Base-by-base conservation (phyloP, 2,797 vertebrate species). In the Leptatherina wallacei region DNA sequence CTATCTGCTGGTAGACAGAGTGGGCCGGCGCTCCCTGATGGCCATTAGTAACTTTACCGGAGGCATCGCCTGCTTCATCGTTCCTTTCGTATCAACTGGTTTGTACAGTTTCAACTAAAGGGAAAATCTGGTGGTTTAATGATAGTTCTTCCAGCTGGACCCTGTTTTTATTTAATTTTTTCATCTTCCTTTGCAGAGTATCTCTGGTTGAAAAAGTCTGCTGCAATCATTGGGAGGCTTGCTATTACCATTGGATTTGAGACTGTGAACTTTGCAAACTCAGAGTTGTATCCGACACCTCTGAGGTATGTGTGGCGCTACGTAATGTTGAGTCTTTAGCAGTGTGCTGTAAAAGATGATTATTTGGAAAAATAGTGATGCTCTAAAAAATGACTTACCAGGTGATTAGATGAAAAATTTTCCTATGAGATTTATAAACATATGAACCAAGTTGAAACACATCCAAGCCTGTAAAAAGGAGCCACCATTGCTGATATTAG, bases 211-310 rank as follows among this genome's bases (percentile, higher is more conserved):
- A 81, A 65, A 65, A 85, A 79, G 71, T 33, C 29, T 0, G 11
- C 65, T 11, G 76, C 20, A 3, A 72, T 74, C 58, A 70, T 79
- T 0, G 61, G 81, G 54, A 83, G 78, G 42, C 40, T 81, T n/a
- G 75, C 73, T 40, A 36, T 90, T 38, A 77, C 84, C 13, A 61
- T 85, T 36, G 80, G 79, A 54, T 70, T 84, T 51, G 86, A 90
- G 75, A 90, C 84, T 1, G 64, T 91, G 56, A 88, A 77, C 61
- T 89, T 91, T 82, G 81, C 85, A 49, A 92, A 90, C 60, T 55
- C 81, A 22, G 89, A 91, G 57, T 65, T 90, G 68, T 89, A 86
- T 54, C 87, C 74, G 0, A 82, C 85, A 57, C 24, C 61, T 35
- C 71, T 86, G 4, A 84, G 77, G 85, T 80, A 14, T 18, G 30